A percentile compares a stretch with the other conserved stretches of the same genome.
Evolutionary conservation across 2,888 invertebrate genomes (phyloP).

Genomic region (Drosophila buzzatii): DNA sequence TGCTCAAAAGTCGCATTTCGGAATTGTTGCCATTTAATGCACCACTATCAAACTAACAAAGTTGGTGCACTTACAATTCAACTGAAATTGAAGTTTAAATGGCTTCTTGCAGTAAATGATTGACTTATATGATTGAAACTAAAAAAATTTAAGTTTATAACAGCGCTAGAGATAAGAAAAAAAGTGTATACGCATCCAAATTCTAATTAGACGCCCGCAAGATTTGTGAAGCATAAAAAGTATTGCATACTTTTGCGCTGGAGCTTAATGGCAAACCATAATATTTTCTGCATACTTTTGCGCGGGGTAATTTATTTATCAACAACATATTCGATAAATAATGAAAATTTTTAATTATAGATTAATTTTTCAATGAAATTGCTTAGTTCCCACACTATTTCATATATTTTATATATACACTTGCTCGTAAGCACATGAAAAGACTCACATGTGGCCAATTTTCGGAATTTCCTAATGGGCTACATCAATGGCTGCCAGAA

Average conservation of each 20-base stretch:
- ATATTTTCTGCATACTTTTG: background rate
- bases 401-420: background rate
- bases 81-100: background rate
- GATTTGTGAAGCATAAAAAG: background rate
- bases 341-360: background rate
- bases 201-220: background rate
- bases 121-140: background rate
- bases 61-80: background rate
- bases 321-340: background rate
- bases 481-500: constrained; percentile 3
- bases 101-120: background rate
- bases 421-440: background rate
- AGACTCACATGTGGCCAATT: background rate
- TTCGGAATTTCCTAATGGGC: background rate
- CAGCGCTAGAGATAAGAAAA: no score
- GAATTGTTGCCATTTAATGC: background rate
- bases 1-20: constrained; percentile 4
- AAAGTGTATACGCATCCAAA: no score
- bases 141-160: background rate
- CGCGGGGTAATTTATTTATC: background rate
- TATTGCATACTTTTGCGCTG: background rate
- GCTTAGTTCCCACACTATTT: no score
- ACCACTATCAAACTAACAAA: constrained; percentile 9
- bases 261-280: background rate
- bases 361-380: background rate